These are phyloP conservation scores for Cataglyphis cursor DNA, from an alignment of 2,888 invertebrate species.

Conservation along the genomic window DNA sequence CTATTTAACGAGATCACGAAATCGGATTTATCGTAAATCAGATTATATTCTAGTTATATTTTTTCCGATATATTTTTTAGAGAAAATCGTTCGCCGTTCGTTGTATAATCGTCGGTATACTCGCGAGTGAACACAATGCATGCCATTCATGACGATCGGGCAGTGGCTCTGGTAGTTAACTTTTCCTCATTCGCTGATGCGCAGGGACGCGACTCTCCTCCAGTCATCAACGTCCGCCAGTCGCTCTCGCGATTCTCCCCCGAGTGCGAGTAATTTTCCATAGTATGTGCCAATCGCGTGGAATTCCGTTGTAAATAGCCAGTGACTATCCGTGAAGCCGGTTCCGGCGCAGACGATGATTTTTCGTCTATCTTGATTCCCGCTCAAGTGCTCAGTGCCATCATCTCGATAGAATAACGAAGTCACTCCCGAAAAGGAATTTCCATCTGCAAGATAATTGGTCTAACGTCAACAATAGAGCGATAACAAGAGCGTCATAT, in stretches of 20 bases:
- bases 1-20: background rate
- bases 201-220: conserved; percentile 65
- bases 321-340: conserved; percentile 18
- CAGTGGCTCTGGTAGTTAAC: conserved; percentile 43
- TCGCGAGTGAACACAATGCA: conserved; percentile 60
- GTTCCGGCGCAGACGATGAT: background rate
- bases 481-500: conserved; percentile 46
- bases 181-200: conserved; percentile 68
- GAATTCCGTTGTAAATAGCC: conserved; percentile 51
- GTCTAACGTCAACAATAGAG: conserved; percentile 44
- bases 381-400: conserved; percentile 60
- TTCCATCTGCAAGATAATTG: conserved; percentile 32
- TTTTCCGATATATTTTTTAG: background rate
- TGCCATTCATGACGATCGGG: conserved; percentile 61
- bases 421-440: conserved; percentile 26
- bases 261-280: conserved; percentile 53
- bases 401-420: conserved; percentile 3
- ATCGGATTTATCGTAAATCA: background rate
- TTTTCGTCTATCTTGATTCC: background rate
- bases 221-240: conserved; percentile 37
- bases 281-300: conserved; percentile 37
- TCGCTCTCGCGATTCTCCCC: conserved; percentile 33
- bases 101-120: conserved; percentile 30
- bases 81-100: conserved; percentile 23
- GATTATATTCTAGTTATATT: background rate